Evolutionary conservation across 2,797 vertebrate genomes (phyloP).

Genomic region (Hirundo rustica): DNA sequence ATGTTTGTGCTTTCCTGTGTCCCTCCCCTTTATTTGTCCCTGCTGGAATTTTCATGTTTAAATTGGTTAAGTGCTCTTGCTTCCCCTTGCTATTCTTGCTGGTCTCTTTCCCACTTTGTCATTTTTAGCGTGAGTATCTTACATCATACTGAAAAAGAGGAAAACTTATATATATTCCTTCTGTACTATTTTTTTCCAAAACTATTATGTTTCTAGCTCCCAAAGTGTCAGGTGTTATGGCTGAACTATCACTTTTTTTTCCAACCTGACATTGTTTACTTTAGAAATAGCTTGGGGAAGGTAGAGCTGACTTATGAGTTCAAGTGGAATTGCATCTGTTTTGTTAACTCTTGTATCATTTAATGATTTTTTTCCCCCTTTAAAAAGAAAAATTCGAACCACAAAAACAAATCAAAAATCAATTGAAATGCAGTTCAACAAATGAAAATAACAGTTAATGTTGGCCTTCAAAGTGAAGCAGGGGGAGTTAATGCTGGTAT

Average conservation of each 20-base stretch:
- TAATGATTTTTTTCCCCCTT: not conserved
- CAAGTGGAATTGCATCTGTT: not conserved
- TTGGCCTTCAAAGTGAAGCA: slow-evolving; percentile 26
- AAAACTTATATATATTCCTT: not conserved
- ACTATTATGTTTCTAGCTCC: not conserved
- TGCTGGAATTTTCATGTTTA: not conserved
- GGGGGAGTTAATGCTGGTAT: slow-evolving; percentile 18
- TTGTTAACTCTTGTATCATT: not conserved
- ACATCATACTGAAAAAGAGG: not conserved
- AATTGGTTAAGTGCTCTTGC: not conserved
- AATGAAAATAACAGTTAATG: slow-evolving; percentile 48
- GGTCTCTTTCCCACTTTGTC: not conserved
- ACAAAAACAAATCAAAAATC: not conserved
- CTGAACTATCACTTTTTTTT: not conserved
- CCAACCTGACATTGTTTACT: slow-evolving; percentile 5
- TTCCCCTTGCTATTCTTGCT: not conserved
- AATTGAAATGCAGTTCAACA: slow-evolving; percentile 12
- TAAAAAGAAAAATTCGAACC: not conserved
- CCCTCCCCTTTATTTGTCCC: not conserved
- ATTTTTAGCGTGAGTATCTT: not conserved
- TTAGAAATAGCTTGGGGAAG: slow-evolving; percentile 1
- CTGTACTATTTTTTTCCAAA: not conserved
- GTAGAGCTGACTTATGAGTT: not conserved
- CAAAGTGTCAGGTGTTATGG: not conserved
- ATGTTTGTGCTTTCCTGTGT: not conserved